A percentile compares a stretch with the other conserved stretches of the same genome.
Evolutionary conservation across 1,140 invertebrate genomes (phyloP).

Genomic region (Eubasilissa regina): DNA sequence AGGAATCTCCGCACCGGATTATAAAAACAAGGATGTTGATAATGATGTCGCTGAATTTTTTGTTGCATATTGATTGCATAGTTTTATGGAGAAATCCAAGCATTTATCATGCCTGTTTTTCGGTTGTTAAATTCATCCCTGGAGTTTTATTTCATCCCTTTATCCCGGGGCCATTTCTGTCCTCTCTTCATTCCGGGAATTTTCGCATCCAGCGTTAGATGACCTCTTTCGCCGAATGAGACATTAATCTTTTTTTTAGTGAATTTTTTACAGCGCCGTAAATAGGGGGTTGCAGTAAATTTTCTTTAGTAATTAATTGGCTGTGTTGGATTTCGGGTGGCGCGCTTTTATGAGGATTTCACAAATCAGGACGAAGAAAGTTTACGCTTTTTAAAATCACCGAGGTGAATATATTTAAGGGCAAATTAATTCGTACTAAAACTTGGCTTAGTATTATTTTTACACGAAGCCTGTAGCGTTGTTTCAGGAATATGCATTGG

Average conservation of each 20-base stretch:
- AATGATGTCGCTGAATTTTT: too few relatives aligned
- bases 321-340: constrained; percentile 24
- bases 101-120: too few relatives aligned
- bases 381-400: constrained; percentile 25
- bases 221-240: constrained; percentile 32
- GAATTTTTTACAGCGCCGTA: constrained; percentile 27
- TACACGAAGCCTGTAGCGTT: too few relatives aligned
- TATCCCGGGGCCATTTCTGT: neutral
- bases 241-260: constrained; percentile 41
- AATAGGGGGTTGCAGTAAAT: constrained; percentile 6
- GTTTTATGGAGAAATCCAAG: too few relatives aligned
- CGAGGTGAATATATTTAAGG: constrained; percentile 10
- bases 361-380: constrained; percentile 7
- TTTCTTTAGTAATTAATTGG: constrained; percentile 31
- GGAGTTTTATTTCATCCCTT: neutral
- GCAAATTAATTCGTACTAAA: neutral
- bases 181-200: neutral
- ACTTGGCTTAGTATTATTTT: too few relatives aligned
- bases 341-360: constrained; percentile 17
- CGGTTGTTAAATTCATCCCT: neutral
- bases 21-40: too few relatives aligned
- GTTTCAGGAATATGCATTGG: too few relatives aligned
- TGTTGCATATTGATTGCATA: too few relatives aligned
- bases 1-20: too few relatives aligned
- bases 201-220: neutral